Conservation (phyloP, 2,888 invertebrate genomes). For the Anthrax anthrax region DNA sequence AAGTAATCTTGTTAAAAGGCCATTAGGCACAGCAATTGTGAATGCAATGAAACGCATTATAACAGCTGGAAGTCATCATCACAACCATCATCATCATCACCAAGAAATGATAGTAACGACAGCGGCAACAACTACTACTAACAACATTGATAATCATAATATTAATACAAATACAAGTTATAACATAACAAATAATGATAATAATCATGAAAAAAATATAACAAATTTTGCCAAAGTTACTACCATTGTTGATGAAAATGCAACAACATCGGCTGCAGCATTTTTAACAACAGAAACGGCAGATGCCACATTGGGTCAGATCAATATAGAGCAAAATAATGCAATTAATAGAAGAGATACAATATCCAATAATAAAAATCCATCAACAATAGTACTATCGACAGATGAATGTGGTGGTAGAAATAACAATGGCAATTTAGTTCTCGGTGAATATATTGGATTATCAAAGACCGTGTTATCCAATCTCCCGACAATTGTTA, state of each 20-base stretch:
- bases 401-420: too few relatives aligned
- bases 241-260: too few relatives aligned
- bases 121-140: not conserved
- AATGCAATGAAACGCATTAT: slow-evolving; percentile 8
- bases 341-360: not conserved
- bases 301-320: not conserved
- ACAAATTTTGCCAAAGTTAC: too few relatives aligned
- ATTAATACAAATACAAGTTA: too few relatives aligned
- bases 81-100: not conserved
- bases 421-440: too few relatives aligned
- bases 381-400: not conserved
- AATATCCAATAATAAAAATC: too few relatives aligned
- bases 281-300: not conserved
- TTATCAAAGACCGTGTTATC: too few relatives aligned
- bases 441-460: not conserved
- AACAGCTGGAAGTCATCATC: not conserved
- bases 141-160: not conserved
- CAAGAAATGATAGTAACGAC: not conserved
- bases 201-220: not conserved
- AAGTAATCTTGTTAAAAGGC: slow-evolving; percentile 2
- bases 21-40: slow-evolving; percentile 3
- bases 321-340: not conserved
- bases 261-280: not conserved
- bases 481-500: too few relatives aligned
- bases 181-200: not conserved